A percentile compares a stretch with the other conserved stretches of the same genome.
Conservation (phyloP, 2,113 vertebrate genomes). For the Geococcyx californianus region DNA sequence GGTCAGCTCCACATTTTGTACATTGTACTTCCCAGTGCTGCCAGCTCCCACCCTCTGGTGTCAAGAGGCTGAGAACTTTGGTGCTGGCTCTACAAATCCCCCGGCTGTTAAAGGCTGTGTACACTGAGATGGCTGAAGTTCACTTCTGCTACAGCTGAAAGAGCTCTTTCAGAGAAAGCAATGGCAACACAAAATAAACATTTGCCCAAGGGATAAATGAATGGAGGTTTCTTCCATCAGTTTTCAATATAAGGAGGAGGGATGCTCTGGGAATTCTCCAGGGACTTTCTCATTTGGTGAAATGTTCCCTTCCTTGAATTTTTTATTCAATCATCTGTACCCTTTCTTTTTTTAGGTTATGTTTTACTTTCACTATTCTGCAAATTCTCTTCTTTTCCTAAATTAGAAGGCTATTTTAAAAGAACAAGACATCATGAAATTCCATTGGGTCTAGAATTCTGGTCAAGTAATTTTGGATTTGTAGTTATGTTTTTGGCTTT, state of each 20-base stretch:
- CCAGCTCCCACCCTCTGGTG: not conserved
- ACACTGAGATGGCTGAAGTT: not conserved
- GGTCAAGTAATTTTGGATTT: not conserved
- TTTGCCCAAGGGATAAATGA: not conserved
- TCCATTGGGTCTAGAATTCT: not conserved
- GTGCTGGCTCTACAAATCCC: not conserved
- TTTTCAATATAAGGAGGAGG: not conserved
- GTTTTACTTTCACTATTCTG: not conserved
- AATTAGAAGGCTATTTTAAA: not conserved
- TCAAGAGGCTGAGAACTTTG: not conserved
- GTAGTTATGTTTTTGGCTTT: not conserved
- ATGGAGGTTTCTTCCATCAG: not conserved
- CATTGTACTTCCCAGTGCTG: too few species aligned
- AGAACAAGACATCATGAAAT: not conserved
- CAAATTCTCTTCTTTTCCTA: not conserved
- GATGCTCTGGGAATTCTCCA: not conserved
- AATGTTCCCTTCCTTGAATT: not conserved
- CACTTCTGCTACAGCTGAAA: not conserved
- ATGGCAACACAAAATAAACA: not conserved
- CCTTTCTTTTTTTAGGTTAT: not conserved
- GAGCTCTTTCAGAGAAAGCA: not conserved
- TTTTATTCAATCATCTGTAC: not conserved
- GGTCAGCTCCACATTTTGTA: not conserved
- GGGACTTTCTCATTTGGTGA: not conserved
- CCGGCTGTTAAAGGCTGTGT: accelerated